Conservation (phyloP, 2,888 invertebrate genomes). For the Uloborus plumipes region DNA sequence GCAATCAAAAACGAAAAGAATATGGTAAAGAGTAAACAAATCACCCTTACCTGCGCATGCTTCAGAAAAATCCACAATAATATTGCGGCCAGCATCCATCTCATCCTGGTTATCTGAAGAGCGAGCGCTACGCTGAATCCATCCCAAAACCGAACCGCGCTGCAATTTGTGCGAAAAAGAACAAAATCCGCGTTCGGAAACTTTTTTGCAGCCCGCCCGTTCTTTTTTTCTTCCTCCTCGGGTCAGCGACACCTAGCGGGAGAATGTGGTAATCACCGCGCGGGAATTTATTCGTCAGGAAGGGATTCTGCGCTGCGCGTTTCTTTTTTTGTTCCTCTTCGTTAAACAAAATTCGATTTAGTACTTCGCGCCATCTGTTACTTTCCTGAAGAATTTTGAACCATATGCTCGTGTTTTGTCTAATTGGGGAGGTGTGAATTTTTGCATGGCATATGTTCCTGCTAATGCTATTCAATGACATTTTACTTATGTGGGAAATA, state of each 20-base stretch:
- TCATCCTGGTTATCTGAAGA: conserved; percentile 12
- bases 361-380: too few relatives aligned
- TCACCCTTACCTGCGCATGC: conserved; percentile 22
- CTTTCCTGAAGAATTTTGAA: too few relatives aligned
- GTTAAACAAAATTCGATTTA: too few relatives aligned
- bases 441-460: too few relatives aligned
- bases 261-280: too few relatives aligned
- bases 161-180: conserved; percentile 3
- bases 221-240: conserved; percentile 20
- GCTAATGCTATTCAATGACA: too few relatives aligned
- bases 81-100: conserved; percentile 25
- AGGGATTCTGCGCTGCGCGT: too few relatives aligned
- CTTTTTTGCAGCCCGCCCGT: conserved; percentile 30
- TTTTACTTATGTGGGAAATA: too few relatives aligned
- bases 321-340: too few relatives aligned
- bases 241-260: conserved; percentile 27
- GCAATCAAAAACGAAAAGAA: neutral
- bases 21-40: neutral
- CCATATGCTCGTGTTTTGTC: too few relatives aligned
- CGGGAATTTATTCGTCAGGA: too few relatives aligned
- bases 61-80: conserved; percentile 30
- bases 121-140: neutral
- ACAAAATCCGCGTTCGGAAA: conserved; percentile 20
- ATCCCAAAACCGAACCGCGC: conserved; percentile 6
- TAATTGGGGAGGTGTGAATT: too few relatives aligned